Evolutionary conservation across 1,140 invertebrate species (phyloP), one percentile per base, ranked within the genome.

Genomic region (Ectropis grisescens): DNA sequence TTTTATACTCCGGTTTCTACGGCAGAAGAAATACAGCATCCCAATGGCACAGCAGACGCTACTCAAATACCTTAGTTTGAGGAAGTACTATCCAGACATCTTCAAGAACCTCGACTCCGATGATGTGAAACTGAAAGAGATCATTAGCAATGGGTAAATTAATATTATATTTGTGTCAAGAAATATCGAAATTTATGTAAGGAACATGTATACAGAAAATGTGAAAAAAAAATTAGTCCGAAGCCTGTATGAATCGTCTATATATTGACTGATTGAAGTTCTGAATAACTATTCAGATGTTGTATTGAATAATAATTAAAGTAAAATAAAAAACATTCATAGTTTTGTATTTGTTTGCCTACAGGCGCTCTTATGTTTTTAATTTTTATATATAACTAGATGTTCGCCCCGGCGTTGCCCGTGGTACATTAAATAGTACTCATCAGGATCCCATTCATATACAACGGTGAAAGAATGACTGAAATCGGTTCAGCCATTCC

Each of bases 21-120:
- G 92, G 1, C 85, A 87, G 25, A 90, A 92, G 59, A 94, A 94
- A 65, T 94, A 89, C 79, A 90, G 89, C 49, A 84, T 95, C 10
- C 89, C 89, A 1, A 88, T 93, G 85, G 89, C 93, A 0, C 88
- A 93, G 57, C 88, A 92, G 52, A 89, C 88, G 6, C 58, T 95
- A 5, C 80, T 94, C 6, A 93, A 93, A 55, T 95, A 93, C 65
- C 83, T 94, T 30, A 89, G 89, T 51, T 85, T 93, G 32, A 83
- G 90, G 22, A 87, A 88, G 52, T 86, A 81, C 12, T 90, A 89
- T 49, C 83, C 84, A 5, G 82, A 86, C 39, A 84, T 87, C 46
- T 89, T 87, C 58, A 81, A 82, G 25, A 84, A 88, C 12, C 54
- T 93, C 41, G 90, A 92, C 54, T 87, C 86, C 36, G 65, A 85